Base-by-base conservation (phyloP, 2,888 invertebrate species). In the Calameuta pallipes region DNA sequence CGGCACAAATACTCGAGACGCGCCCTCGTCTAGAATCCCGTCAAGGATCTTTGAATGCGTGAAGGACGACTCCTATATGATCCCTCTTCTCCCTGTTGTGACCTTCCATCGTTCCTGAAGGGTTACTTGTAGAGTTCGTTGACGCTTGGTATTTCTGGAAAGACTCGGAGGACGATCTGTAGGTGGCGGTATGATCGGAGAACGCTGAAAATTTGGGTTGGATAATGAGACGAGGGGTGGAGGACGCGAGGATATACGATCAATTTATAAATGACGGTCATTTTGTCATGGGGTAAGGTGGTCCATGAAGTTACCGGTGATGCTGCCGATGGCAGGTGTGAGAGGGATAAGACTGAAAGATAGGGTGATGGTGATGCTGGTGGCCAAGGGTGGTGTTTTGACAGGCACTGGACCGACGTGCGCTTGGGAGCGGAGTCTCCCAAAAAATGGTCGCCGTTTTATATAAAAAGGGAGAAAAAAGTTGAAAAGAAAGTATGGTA, bases 391-490 rank as follows among this genome's bases (percentile, higher is more conserved):
- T 71, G 71, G 71, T 30, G 30, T 71, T 71, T 71, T 71, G 71
- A 71, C 71, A 71, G 30, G 71, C 15, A 12, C 11, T 23, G 30
- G 71, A 30, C 13, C 33, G 71, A 34, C 33, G 33, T 23, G 23
- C 56, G 23, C 2, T 56, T 23, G 56, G 56, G 23, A 34, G 71
- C 30, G 71, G 31, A 6, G 71, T 34, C 74, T 74, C 23, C n/a
- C 36, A 23, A 74, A 74, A 74, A 74, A 74, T 74, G 36, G 36
- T 36, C 33, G 77, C 70, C 76, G 70, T 37, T 76, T 79, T 76
- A 79, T 77, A 78, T 76, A 70, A 77, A 75, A 76, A 75, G 75
- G 76, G 78, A 74, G 75, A 76, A 73, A 69, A 69, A 56, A 77
- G 56, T 41, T 76, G 75, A 75, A 73, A 73, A 74, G 35, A 15